Evolutionary conservation across 2,113 vertebrate species (phyloP).

Genomic region (Gadus macrocephalus): DNA sequence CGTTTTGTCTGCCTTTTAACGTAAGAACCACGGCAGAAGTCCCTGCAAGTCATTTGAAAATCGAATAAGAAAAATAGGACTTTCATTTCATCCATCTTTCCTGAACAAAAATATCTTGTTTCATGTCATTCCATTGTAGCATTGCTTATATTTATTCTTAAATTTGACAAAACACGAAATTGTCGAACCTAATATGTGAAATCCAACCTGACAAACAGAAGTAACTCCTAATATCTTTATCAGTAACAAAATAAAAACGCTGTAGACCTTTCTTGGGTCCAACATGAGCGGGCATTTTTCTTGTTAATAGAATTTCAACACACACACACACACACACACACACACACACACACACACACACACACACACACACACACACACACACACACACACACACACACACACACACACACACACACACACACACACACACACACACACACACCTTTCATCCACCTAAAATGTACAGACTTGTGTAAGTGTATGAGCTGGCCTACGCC

Average conservation of each 20-base stretch:
- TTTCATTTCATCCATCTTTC: constrained; percentile 57
- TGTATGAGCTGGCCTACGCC: constrained; percentile 39
- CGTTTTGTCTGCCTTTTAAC: constrained; percentile 81
- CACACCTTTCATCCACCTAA: constrained; percentile 10
- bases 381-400: constrained; percentile 9
- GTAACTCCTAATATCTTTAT: neutral
- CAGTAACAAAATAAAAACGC: constrained; percentile 58
- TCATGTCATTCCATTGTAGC: constrained; percentile 55
- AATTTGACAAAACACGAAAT: constrained; percentile 34
- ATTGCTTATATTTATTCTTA: constrained; percentile 45
- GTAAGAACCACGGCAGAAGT: constrained; percentile 13
- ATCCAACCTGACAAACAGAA: neutral
- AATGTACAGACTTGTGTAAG: constrained; percentile 36
- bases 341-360: constrained; percentile 40
- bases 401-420: constrained; percentile 58
- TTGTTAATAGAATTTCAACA: no score
- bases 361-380: neutral
- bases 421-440: constrained; percentile 37
- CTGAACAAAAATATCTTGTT: constrained; percentile 51
- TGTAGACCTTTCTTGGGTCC: neutral
- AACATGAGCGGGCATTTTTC: constrained; percentile 19
- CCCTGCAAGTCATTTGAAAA: constrained; percentile 70
- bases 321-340: constrained; percentile 51
- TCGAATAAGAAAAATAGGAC: constrained; percentile 68
- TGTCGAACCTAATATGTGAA: no score